These are phyloP conservation scores for Petrolisthes cinctipes DNA, from an alignment of 2,888 invertebrate species.

Conservation along the genomic window DNA sequence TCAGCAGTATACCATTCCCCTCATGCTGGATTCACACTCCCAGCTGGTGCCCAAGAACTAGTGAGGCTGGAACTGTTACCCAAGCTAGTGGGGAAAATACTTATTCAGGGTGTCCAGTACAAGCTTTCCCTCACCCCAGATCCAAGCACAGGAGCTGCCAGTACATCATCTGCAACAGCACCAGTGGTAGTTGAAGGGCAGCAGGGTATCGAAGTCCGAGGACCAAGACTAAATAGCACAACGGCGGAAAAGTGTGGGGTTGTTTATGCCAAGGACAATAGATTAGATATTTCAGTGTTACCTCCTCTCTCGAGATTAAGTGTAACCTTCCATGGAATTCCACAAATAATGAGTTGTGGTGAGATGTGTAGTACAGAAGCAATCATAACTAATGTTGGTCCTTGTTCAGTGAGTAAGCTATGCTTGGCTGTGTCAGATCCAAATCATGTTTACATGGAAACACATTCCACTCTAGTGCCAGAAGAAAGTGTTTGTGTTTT, in stretches of 20 bases:
- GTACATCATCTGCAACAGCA: slow-evolving; percentile 22
- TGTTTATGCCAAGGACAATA: slow-evolving; percentile 76
- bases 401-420: slow-evolving; percentile 48
- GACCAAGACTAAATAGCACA: slow-evolving; percentile 74
- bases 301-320: slow-evolving; percentile 52
- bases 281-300: slow-evolving; percentile 76
- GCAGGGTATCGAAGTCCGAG: slow-evolving; percentile 70
- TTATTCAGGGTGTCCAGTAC: slow-evolving; percentile 59
- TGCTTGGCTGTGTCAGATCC: slow-evolving; percentile 58
- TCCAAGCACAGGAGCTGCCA: neutral
- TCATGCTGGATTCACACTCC: slow-evolving; percentile 46
- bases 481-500: slow-evolving; percentile 28
- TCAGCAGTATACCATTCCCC: slow-evolving; percentile 28
- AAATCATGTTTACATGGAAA: slow-evolving; percentile 51
- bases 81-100: slow-evolving; percentile 39
- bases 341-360: slow-evolving; percentile 60
- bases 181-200: slow-evolving; percentile 58
- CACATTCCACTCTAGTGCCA: neutral
- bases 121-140: slow-evolving; percentile 58
- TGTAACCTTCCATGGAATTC: slow-evolving; percentile 51
- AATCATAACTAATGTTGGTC: slow-evolving; percentile 52
- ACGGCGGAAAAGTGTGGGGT: slow-evolving; percentile 73
- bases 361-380: slow-evolving; percentile 50
- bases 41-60: slow-evolving; percentile 52
- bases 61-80: slow-evolving; percentile 53